Percentiles rank a stretch among this genome's conserved stretches.
Evolutionary conservation across 2,113 vertebrate species (phyloP).

Genomic region (Takifugu flavidus): DNA sequence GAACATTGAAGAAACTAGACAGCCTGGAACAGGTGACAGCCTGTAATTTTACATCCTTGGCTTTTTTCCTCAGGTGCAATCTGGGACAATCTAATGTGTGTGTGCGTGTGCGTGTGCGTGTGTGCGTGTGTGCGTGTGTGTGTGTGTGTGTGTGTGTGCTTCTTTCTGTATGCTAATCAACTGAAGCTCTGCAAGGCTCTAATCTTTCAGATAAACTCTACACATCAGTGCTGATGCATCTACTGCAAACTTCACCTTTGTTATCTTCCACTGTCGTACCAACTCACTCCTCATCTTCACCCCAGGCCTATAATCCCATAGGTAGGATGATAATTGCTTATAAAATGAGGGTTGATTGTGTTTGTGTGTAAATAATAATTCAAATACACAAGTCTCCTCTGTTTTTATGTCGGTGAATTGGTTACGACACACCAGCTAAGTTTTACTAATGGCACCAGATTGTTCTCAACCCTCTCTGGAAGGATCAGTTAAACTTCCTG

Average conservation of each 20-base stretch:
- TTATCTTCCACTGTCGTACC: slow-evolving; percentile 48
- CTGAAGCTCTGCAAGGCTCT: slow-evolving; percentile 85
- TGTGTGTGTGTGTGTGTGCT: slow-evolving; percentile 73
- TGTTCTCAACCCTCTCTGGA: no score
- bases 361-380: no score
- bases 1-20: slow-evolving; percentile 94
- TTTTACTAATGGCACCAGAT: no score
- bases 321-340: no score
- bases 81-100: slow-evolving; percentile 75
- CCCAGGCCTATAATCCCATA: slow-evolving; percentile 12
- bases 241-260: slow-evolving; percentile 84
- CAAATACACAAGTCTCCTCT: no score
- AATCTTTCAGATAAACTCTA: slow-evolving; percentile 93
- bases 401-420: no score
- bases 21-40: slow-evolving; percentile 92
- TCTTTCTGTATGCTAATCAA: slow-evolving; percentile 98
- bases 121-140: slow-evolving; percentile 44
- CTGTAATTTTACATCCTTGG: slow-evolving; percentile 92
- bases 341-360: no score
- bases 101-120: slow-evolving; percentile 24
- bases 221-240: slow-evolving; percentile 96
- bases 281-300: slow-evolving; percentile 27
- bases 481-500: no score
- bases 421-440: no score
- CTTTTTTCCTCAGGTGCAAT: slow-evolving; percentile 84